These are phyloP conservation scores for Muricea muricata DNA, from an alignment of 92 coral and sea anemone species.

Conservation along the genomic window DNA sequence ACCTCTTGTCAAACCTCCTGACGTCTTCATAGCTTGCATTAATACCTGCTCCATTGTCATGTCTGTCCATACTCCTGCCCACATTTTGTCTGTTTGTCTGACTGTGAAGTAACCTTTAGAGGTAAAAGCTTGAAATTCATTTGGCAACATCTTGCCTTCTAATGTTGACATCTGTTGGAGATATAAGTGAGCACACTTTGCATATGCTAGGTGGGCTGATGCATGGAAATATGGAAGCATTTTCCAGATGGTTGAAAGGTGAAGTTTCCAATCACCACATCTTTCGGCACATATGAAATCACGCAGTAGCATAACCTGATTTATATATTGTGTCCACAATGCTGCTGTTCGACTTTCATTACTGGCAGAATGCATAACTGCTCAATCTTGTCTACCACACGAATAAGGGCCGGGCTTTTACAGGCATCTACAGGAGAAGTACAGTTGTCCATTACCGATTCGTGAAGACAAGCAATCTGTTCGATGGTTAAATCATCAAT, in stretches of 20 bases:
- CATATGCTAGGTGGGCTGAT: too few species aligned
- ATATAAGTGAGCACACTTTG: too few species aligned
- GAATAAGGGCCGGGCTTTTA: too few species aligned
- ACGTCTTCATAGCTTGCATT: constrained; percentile 55
- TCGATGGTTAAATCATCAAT: too few species aligned
- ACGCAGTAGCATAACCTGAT: not conserved
- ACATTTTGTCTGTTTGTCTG: not conserved
- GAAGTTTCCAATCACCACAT: not conserved
- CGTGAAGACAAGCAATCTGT: too few species aligned
- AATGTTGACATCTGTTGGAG: too few species aligned
- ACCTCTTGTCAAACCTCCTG: constrained; percentile 66
- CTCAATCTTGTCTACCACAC: too few species aligned
- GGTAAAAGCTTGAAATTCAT: too few species aligned
- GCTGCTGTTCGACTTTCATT: not conserved
- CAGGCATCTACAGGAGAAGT: too few species aligned
- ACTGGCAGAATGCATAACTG: not conserved
- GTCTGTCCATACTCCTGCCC: constrained; percentile 68
- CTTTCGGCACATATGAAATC: not conserved
- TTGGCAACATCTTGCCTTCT: too few species aligned
- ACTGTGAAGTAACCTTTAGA: too few species aligned
- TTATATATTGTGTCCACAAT: not conserved
- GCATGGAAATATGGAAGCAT: not conserved
- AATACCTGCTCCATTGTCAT: constrained; percentile 69
- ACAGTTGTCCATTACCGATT: too few species aligned
- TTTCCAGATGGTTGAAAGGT: not conserved